Base-by-base conservation (phyloP, 2,888 invertebrate genomes). In the Anthrax anthrax region DNA sequence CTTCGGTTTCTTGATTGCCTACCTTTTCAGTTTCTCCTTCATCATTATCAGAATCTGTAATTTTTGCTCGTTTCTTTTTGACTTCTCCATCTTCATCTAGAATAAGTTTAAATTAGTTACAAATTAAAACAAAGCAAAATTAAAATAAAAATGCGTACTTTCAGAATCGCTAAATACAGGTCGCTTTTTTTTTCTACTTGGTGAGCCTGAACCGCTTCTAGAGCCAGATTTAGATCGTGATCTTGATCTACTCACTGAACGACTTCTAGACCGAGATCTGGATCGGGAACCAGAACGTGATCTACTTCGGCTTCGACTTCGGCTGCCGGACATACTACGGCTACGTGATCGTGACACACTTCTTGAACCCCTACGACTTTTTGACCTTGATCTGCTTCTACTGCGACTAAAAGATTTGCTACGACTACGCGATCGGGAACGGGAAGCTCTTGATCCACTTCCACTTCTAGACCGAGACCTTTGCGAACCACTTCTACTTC, bases 141-240 rank as follows among this genome's bases (percentile, higher is more conserved):
- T 50, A 64, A 9, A 16, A 27, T 23, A 63, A 53, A 68, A 67
- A 2, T 39, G 42, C 47, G 3, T 53, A 57, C 72, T 73, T 49
- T 80, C 80, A 0, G 79, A 78, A 55, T 79, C 79, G 3, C 76
- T 77, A 27, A 74, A 57, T 42, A 73, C 60, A 38, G 62, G 59
- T 47, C 63, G 59, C 51, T 62, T 64, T 52, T 60, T 61, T 55
- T 65, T 64, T 42, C 54, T 49, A 53, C 54, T 2, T 46, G 52
- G 61, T 12, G 56, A 54, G 13, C 29, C 37, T 17, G 57, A 43
- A 51, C 51, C 40, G 40, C 41, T 36, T 38, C 44, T 55, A 59
- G 47, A 65, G 50, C 38, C 60, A 3, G 44, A 40, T 13, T 60
- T 54, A 13, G 62, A 18, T 4, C 43, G n/a, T 39, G 44, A 56